Conservation (phyloP, 2,888 invertebrate species). For the Siphlonurus alternatus region DNA sequence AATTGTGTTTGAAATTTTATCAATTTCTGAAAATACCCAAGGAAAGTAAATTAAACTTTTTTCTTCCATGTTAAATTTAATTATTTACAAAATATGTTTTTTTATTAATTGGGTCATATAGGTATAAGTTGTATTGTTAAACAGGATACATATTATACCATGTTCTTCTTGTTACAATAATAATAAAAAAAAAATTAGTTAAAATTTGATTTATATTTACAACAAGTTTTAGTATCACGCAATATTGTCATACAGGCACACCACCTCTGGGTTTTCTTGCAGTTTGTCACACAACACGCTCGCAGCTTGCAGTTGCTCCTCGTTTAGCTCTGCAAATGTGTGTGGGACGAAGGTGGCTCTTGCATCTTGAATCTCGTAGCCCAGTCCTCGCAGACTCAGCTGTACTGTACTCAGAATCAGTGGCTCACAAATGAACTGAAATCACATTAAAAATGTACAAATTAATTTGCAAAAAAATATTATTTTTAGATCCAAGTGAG, state of each 20-base stretch:
- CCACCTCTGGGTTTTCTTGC: constrained; percentile 36
- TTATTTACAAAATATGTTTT: too few species aligned
- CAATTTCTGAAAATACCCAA: too few species aligned
- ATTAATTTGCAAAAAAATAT: too few species aligned
- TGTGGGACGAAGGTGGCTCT: constrained; percentile 33
- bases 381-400: constrained; percentile 26
- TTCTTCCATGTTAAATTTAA: too few species aligned
- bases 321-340: constrained; percentile 28
- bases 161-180: too few species aligned
- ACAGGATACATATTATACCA: too few species aligned
- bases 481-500: too few species aligned
- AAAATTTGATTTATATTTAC: background rate
- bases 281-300: constrained; percentile 34
- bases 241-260: constrained; percentile 40
- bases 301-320: constrained; percentile 30
- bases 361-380: constrained; percentile 29
- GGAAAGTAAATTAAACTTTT: too few species aligned
- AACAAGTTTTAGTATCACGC: constrained; percentile 15
- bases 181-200: background rate
- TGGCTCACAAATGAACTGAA: constrained; percentile 41
- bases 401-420: constrained; percentile 29
- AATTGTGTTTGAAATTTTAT: too few species aligned
- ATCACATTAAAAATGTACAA: constrained; percentile 1
- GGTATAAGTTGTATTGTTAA: too few species aligned
- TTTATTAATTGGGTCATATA: too few species aligned